Evolutionary conservation across 1,140 invertebrate genomes (phyloP).

Genomic region (Eurosta solidaginis): DNA sequence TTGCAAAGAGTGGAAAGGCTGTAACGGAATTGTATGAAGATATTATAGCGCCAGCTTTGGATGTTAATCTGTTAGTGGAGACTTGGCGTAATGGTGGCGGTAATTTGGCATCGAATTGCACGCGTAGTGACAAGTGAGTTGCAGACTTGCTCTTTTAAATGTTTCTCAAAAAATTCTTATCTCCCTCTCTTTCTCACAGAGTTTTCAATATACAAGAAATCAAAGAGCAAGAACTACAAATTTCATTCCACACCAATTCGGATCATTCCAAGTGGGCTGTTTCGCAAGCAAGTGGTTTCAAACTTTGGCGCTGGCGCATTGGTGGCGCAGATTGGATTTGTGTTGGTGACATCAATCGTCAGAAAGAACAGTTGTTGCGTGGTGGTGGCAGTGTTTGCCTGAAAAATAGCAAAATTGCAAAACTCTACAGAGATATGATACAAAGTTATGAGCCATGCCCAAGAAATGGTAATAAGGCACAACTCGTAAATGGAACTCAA

Average conservation of each 20-base stretch:
- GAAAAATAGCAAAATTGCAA: constrained; percentile 63
- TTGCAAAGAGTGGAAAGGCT: constrained; percentile 79
- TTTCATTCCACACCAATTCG: constrained; percentile 72
- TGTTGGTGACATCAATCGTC: constrained; percentile 89
- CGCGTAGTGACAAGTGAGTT: constrained; percentile 55
- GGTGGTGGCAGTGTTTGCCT: constrained; percentile 85
- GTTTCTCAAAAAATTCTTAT: constrained; percentile 33
- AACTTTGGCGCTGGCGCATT: constrained; percentile 55
- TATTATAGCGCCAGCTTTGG: constrained; percentile 74
- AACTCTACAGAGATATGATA: constrained; percentile 61
- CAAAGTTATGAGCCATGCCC: constrained; percentile 56
- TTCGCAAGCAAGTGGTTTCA: constrained; percentile 57
- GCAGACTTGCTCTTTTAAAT: constrained; percentile 44
- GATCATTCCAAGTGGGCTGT: constrained; percentile 96
- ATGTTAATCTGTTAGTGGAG: constrained; percentile 76
- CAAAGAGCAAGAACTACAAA: constrained; percentile 62
- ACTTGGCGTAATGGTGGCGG: constrained; percentile 86
- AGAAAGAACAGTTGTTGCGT: constrained; percentile 74
- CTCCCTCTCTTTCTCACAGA: constrained; percentile 59
- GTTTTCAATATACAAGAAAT: constrained; percentile 72
- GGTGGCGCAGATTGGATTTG: constrained; percentile 75
- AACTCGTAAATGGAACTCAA: not conserved
- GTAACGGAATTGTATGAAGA: constrained; percentile 85
- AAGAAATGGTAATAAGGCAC: not conserved
- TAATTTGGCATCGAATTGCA: constrained; percentile 73